These are phyloP conservation scores for Anagrus nilaparvatae DNA, from an alignment of 1,140 invertebrate species.

Conservation along the genomic window DNA sequence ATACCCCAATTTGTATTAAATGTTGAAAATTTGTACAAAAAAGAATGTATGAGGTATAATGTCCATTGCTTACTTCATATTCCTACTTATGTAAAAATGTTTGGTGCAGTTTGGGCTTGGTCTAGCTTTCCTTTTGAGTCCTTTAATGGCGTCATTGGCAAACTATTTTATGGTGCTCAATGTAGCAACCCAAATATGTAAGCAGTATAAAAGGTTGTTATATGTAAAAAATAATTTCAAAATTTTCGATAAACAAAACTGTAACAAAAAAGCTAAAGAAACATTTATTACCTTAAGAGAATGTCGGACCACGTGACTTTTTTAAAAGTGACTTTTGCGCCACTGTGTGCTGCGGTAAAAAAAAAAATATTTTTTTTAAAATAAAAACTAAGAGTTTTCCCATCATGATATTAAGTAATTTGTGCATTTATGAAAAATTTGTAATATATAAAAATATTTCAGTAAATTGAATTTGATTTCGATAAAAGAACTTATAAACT, in stretches of 20 bases:
- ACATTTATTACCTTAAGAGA: too few relatives aligned
- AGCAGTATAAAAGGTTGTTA: constrained; percentile 13
- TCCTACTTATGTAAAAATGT: constrained; percentile 10
- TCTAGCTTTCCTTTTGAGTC: not conserved
- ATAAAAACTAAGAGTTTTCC: too few relatives aligned
- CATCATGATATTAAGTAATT: too few relatives aligned
- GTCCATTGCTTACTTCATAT: constrained; percentile 15
- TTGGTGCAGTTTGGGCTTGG: constrained; percentile 11
- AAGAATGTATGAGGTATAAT: constrained; percentile 15
- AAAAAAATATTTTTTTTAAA: too few relatives aligned
- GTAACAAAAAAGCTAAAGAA: constrained; percentile 7
- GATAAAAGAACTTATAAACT: too few relatives aligned
- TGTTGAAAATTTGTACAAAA: constrained; percentile 8
- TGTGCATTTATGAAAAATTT: too few relatives aligned
- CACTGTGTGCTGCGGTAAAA: too few relatives aligned
- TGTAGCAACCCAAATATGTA: constrained; percentile 17
- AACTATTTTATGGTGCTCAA: constrained; percentile 1
- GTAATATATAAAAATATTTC: too few relatives aligned
- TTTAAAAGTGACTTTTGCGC: too few relatives aligned
- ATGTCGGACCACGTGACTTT: too few relatives aligned
- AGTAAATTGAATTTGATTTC: too few relatives aligned
- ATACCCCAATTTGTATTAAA: constrained; percentile 12
- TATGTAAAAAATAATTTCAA: constrained; percentile 8
- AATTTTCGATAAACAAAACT: constrained; percentile 9
- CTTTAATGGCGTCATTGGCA: not conserved